These are phyloP conservation scores for Rotaria magnacalcarata DNA, from an alignment of 2,888 invertebrate species.

Conservation along the genomic window DNA sequence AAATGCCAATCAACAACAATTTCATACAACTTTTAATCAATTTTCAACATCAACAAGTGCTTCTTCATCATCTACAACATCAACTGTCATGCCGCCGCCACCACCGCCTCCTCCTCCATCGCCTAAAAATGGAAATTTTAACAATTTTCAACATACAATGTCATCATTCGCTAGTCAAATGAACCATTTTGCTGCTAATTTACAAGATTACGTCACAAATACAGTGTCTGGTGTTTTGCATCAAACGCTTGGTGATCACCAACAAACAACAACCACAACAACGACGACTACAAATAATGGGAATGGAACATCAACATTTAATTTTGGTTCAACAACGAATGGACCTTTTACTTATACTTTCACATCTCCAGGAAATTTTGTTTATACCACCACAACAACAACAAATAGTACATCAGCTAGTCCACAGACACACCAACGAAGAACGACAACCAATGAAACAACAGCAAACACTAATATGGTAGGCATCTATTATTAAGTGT, in stretches of 20 bases:
- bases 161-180: conserved; percentile 34
- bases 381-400: conserved; percentile 8
- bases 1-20: not conserved
- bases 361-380: conserved; percentile 20
- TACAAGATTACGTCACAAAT: conserved; percentile 30
- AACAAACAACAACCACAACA: not conserved
- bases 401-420: conserved; percentile 11
- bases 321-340: conserved; percentile 27
- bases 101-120: not conserved
- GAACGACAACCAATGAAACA: not conserved
- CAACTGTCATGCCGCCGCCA: not conserved
- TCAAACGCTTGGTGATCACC: conserved; percentile 12
- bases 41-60: conserved; percentile 25
- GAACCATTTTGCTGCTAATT: conserved; percentile 35
- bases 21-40: not conserved
- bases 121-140: not conserved
- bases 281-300: conserved; percentile 10
- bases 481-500: too few species aligned
- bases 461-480: not conserved
- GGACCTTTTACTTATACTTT: conserved; percentile 1
- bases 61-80: not conserved
- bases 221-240: conserved; percentile 36
- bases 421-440: not conserved
- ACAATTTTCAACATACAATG: conserved; percentile 36
- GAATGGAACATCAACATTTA: conserved; percentile 28